Conservation (phyloP, 2,113 vertebrate genomes). For the Nothoprocta perdicaria region DNA sequence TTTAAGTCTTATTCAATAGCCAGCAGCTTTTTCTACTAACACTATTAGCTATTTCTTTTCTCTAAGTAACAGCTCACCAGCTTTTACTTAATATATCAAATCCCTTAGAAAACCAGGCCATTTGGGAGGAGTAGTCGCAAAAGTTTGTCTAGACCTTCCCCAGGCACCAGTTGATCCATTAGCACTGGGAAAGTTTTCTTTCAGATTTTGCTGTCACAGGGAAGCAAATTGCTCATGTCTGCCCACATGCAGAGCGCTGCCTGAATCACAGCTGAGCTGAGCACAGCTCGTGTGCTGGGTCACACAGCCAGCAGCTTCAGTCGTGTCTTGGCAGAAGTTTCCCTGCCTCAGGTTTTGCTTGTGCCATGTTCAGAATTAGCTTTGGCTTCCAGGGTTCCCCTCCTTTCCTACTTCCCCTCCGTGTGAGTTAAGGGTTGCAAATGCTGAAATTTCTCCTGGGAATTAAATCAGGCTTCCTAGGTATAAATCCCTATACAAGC, state of each 20-base stretch:
- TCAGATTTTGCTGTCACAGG: not conserved
- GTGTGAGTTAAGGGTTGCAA: not conserved
- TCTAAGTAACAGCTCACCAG: not conserved
- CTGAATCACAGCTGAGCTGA: not conserved
- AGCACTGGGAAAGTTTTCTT: not conserved
- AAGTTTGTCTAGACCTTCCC: not conserved
- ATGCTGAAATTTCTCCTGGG: not conserved
- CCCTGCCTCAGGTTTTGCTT: not conserved
- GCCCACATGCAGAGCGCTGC: not conserved
- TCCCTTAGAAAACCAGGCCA: too few species aligned
- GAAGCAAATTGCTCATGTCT: not conserved
- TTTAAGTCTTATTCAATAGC: not conserved
- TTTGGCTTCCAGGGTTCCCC: not conserved
- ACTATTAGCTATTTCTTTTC: not conserved
- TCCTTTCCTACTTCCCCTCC: not conserved
- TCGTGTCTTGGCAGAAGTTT: not conserved
- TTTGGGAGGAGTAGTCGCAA: not conserved
- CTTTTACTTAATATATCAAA: not conserved
- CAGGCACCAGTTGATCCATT: not conserved
- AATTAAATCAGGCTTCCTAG: not conserved
- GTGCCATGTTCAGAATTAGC: not conserved
- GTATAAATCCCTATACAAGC: not conserved
- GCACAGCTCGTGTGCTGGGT: not conserved
- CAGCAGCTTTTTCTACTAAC: not conserved
- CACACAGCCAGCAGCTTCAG: not conserved